Evolutionary conservation across 92 coral and sea anemone genomes (phyloP), one percentile per base, ranked within the genome.

Genomic region (Galaxea fascicularis): DNA sequence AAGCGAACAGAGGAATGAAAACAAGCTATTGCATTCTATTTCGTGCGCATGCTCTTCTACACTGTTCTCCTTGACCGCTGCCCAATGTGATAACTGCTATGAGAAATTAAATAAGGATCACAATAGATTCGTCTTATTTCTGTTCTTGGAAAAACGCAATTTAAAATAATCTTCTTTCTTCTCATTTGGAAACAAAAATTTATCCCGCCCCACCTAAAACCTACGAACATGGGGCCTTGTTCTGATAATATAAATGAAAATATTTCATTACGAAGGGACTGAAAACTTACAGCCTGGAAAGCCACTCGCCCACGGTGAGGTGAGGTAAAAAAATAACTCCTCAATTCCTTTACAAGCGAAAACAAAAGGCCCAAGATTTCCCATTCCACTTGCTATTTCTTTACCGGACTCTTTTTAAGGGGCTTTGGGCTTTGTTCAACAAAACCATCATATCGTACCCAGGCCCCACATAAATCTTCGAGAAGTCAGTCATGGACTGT

Each of bases 71-170:
- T 41, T 18, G 16, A 62, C 26, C 44, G n/a, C 29, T 45, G 31
- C 26, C 62, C 22, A 65, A 44, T 15, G 49, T 71, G 29, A 41
- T 9, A 63, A 59, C 24, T 4, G 31, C 51, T 49, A 79, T 66
- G 29, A 65, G 18, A 73, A 79, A 65, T 79, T 65, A 79, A 79
- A 65, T 65, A 79, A 14, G 14, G 76, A 79, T 66, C 84, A 79
- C 75, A 79, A 79, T 79, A 78, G 83, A 65, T 79, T 79, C 64
- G 52, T 65, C 27, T 71, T 44, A 25, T 74, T 26, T 79, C 63
- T 66, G 27, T 44, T 51, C 51, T 29, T 14, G 45, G 72, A 68
- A 66, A 78, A 74, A 74, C 31, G 30, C 84, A 79, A 31, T 79
- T 79, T 65, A 66, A 65, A 65, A 52, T 79, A 65, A 49, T 79